A percentile compares a stretch with the other conserved stretches of the same genome.
phyloP scores from a whole-genome alignment of 1,140 invertebrate species.

The Lepidostoma basale region DNA sequence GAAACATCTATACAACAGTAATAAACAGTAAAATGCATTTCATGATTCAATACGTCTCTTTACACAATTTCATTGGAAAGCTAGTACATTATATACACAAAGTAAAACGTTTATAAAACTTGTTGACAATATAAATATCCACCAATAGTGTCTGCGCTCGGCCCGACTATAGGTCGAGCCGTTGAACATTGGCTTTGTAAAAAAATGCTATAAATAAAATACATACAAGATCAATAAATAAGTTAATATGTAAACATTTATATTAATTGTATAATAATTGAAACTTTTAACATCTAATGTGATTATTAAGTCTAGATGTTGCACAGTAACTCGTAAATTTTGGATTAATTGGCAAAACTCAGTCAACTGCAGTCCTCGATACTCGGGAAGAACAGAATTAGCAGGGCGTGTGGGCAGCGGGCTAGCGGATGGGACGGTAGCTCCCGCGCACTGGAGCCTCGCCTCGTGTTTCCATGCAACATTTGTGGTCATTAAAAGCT shows the following conservation, averaged over 20 bases:
- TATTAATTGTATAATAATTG: slow-evolving; percentile 37
- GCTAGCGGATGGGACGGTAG: too few species aligned
- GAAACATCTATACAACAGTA: slow-evolving; percentile 44
- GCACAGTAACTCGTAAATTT: slow-evolving; percentile 18
- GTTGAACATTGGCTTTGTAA: slow-evolving; percentile 21
- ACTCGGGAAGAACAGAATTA: neutral
- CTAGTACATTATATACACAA: slow-evolving; percentile 38
- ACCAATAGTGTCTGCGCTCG: slow-evolving; percentile 1
- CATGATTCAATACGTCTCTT: slow-evolving; percentile 21
- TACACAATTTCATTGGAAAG: slow-evolving; percentile 30
- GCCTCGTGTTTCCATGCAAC: slow-evolving; percentile 22
- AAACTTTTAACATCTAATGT: slow-evolving; percentile 32
- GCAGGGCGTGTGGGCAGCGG: neutral
- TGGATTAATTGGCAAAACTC: slow-evolving; percentile 12
- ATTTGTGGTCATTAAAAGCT: slow-evolving; percentile 38
- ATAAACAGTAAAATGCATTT: slow-evolving; percentile 41
- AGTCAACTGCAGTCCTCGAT: neutral
- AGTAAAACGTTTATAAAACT: slow-evolving; percentile 36
- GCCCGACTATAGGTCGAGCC: slow-evolving; percentile 14
- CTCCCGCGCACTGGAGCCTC: too few species aligned
- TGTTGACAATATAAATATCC: slow-evolving; percentile 2
- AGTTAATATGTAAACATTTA: slow-evolving; percentile 35
- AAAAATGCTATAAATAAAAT: slow-evolving; percentile 31
- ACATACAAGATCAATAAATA: slow-evolving; percentile 32
- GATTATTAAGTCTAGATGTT: slow-evolving; percentile 37